Evolutionary conservation across 2,888 invertebrate species (phyloP), one percentile per base, ranked within the genome.

Genomic region (Polylopha cassiicola): DNA sequence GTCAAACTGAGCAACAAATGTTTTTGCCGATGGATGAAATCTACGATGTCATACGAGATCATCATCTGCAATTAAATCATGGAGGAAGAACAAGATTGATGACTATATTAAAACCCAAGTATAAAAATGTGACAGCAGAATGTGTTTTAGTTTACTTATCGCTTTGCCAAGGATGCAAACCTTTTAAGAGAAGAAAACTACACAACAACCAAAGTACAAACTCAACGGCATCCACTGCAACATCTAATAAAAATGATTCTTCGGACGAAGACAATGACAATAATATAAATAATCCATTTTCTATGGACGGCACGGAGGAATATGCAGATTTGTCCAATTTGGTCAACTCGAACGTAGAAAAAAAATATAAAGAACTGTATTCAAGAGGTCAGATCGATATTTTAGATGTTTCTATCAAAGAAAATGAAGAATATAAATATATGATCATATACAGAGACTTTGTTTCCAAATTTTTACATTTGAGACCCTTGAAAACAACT

Each of bases 321-420:
- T 16, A 6, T 10, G n/a, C 4, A 18, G 14, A 30, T 1, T 14
- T 10, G 7, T 4, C 15, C 14, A 18, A 20, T 10, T 20, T 24
- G 3, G 8, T 24, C 1, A 6, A 15, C 23, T 13, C 29, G 8
- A 9, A 15, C 2, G 18, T 9, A 2, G 16, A 17, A 32, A 9
- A 44, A 26, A 53, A 48, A 31, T 58, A 58, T 34, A 63, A 66
- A 3, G 73, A 75, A 37, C 51, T 70, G 2, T 66, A 58, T 51
- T 67, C 61, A 2, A 56, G 73, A 4, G 72, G 67, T 0, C 75
- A 74, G 61, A 51, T 73, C 5, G 73, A 73, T 23, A 58, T 73
- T 32, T 39, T 75, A 7, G 54, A 65, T 9, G 70, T 73, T 0
- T 62, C 66, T 6, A 61, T 53, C 3, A 60, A 65, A 17, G 32